Percentiles rank a stretch among this genome's conserved stretches.
phyloP scores from a whole-genome alignment of 1,140 invertebrate species.

The Babylonia areolata region DNA sequence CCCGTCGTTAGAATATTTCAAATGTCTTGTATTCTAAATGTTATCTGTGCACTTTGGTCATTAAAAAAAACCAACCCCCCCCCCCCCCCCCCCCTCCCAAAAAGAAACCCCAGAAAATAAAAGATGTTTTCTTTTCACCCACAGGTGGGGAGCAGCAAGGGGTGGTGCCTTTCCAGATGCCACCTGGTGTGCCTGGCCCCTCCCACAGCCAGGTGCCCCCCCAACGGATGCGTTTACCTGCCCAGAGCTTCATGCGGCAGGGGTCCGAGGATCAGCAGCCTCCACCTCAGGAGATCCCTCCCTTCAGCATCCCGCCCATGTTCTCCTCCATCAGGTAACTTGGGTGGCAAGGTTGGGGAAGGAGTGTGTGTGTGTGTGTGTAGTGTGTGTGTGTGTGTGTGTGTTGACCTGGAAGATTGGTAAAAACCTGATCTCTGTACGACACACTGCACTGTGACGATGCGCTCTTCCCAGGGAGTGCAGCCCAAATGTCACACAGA shows the following conservation, averaged over 20 bases:
- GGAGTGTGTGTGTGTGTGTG: neutral
- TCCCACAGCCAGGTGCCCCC: conserved; percentile 33
- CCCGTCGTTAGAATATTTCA: too few species aligned
- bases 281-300: neutral
- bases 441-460: too few species aligned
- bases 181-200: conserved; percentile 35
- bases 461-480: too few species aligned
- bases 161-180: conserved; percentile 30
- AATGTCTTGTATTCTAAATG: too few species aligned
- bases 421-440: too few species aligned
- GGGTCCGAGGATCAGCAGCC: conserved; percentile 20
- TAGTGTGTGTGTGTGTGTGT: conserved; percentile 12
- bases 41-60: too few species aligned
- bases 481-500: too few species aligned
- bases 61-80: too few species aligned
- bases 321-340: neutral
- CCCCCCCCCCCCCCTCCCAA: too few species aligned
- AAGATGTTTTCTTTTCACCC: neutral
- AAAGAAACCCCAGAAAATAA: too few species aligned
- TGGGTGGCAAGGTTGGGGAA: too few species aligned
- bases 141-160: neutral
- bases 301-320: conserved; percentile 32
- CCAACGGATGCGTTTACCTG: neutral
- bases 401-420: too few species aligned
- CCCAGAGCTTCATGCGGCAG: neutral